Evolutionary conservation across 92 coral and sea anemone genomes (phyloP), one percentile per base, ranked within the genome.

Genomic region (Diadumene lineata): DNA sequence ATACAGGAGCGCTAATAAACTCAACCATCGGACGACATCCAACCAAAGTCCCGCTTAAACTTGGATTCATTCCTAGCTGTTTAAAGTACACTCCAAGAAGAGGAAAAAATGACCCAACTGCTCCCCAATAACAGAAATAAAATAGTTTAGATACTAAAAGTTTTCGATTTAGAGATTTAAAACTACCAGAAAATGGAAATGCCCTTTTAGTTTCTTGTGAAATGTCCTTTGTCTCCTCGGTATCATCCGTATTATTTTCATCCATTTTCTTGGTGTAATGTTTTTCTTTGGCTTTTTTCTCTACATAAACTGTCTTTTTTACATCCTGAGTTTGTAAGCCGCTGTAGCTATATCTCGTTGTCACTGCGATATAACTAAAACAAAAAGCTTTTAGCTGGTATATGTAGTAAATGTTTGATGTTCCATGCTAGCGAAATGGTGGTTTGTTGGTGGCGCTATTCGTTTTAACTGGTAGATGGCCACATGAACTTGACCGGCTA

Each of bases 121-220:
- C 99, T 80, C 99, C 99, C 99, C 99, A 96, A 81, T 96, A 96
- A 83, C 97, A 96, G 80, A 96, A 96, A 82, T 96, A 96, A 72
- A 96, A 96, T 32, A 92, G 64, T 61, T 96, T 96, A 15, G 99
- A 96, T 64, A 92, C 97, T 67, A 96, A 77, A 13, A 96, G 88
- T 33, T 82, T 89, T 57, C 76, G 77, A 86, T 96, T 91, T 43
- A 96, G 73, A 60, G 78, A 66, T 55, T 76, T 68, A 51, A 82
- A 78, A 17, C 27, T 66, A 43, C 66, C 81, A 13, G 77, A 16
- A 6, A 56, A 56, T 11, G 66, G 46, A 23, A 51, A 25, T 32
- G 18, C 24, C 19, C 11, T 53, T 34, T 72, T 56, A 2, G 65
- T 53, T 24, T 56, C 56, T 72, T n/a, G n/a, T n/a, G n/a, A n/a